phyloP scores from a whole-genome alignment of 1,140 invertebrate genomes.

The Maniola jurtina region DNA sequence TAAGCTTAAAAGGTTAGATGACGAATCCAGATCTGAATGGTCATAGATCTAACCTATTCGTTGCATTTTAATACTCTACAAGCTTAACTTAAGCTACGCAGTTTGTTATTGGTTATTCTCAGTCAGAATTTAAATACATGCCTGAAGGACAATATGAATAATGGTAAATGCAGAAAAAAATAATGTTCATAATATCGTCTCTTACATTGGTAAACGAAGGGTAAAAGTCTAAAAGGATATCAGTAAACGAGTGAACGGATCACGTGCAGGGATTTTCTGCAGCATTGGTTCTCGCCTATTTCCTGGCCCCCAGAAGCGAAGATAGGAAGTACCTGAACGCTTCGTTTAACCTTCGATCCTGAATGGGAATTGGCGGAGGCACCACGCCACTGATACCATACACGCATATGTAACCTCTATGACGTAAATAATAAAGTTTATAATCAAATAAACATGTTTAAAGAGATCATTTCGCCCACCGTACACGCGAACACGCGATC shows the following conservation, averaged over 20 bases:
- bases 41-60: too few species aligned
- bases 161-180: background rate
- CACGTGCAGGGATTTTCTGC: conserved; percentile 11
- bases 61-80: too few species aligned
- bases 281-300: conserved; percentile 15
- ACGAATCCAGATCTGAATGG: too few species aligned
- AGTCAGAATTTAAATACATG: too few species aligned
- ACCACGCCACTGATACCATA: conserved; percentile 26
- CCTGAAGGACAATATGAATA: too few species aligned
- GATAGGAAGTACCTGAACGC: conserved; percentile 51
- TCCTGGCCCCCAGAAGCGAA: conserved; percentile 35
- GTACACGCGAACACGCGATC: conserved; percentile 29
- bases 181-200: background rate
- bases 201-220: background rate
- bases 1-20: too few species aligned
- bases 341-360: conserved; percentile 67
- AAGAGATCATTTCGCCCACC: background rate
- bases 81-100: too few species aligned
- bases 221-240: background rate
- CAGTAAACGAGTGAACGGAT: background rate
- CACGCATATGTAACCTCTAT: conserved; percentile 15
- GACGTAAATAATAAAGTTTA: conserved; percentile 12
- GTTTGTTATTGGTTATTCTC: too few species aligned
- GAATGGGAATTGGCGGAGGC: conserved; percentile 49
- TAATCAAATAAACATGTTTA: conserved; percentile 14